Evolutionary conservation across 2,888 invertebrate genomes (phyloP).

Genomic region (Tipula helvola): DNA sequence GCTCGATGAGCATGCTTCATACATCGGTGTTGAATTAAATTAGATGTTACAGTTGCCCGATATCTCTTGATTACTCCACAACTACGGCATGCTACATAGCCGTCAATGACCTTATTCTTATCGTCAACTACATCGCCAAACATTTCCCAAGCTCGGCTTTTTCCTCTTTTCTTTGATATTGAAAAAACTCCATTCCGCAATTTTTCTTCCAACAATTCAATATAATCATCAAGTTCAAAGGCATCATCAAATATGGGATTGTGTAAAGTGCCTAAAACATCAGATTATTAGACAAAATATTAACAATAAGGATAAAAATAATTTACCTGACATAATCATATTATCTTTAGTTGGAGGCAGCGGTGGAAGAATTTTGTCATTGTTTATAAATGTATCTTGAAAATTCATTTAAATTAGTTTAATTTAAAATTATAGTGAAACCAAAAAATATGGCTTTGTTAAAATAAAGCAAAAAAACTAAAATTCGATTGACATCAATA

Average conservation of each 20-base stretch:
- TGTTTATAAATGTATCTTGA: not conserved
- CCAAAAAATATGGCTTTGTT: not conserved
- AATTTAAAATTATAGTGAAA: not conserved
- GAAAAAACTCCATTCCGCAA: not conserved
- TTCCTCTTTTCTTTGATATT: not conserved
- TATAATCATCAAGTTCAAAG: not conserved
- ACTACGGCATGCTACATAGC: not conserved
- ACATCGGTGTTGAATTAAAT: not conserved
- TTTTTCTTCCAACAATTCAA: not conserved
- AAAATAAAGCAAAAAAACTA: not conserved
- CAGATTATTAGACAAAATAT: not conserved
- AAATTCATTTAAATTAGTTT: not conserved
- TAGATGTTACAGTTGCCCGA: not conserved
- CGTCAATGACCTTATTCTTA: not conserved
- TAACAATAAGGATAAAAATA: not conserved
- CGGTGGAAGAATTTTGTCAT: not conserved
- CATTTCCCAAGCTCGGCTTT: not conserved
- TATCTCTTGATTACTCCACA: not conserved
- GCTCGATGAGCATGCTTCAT: not conserved
- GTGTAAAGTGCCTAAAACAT: not conserved
- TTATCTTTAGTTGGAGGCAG: not conserved
- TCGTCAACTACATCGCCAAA: not conserved
- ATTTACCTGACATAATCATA: not conserved
- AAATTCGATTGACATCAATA: too few relatives aligned
- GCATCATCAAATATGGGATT: not conserved